These are phyloP conservation scores for Tyrophagus putrescentiae DNA, from an alignment of 1,140 invertebrate genomes.

Conservation along the genomic window DNA sequence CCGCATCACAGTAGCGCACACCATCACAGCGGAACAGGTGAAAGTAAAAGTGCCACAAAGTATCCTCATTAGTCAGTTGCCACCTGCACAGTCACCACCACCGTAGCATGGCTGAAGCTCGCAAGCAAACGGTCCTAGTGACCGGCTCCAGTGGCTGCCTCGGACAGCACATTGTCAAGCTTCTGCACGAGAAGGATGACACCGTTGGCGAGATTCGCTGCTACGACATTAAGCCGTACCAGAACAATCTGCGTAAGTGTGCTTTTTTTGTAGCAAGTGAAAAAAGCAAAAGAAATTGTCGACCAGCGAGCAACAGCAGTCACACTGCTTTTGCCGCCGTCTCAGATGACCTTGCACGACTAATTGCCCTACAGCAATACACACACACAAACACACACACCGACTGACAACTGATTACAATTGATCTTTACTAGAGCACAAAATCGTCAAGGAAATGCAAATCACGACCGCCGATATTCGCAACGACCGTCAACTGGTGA, in stretches of 20 bases:
- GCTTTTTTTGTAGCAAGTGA: too few species aligned
- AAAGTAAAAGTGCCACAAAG: too few species aligned
- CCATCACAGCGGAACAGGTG: too few species aligned
- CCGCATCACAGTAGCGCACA: too few species aligned
- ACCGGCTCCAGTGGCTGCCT: constrained; percentile 48
- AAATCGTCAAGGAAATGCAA: constrained; percentile 31
- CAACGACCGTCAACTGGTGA: constrained; percentile 30
- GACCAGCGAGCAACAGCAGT: too few species aligned
- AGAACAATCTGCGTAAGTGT: constrained; percentile 38
- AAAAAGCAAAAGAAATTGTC: too few species aligned
- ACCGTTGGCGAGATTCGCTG: constrained; percentile 44
- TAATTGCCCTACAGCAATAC: background rate
- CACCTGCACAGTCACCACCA: too few species aligned
- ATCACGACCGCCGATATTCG: constrained; percentile 39
- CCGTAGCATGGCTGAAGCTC: background rate
- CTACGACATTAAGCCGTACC: constrained; percentile 42
- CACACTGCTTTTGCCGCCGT: background rate
- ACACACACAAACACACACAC: background rate
- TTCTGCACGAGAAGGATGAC: constrained; percentile 39
- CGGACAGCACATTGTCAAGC: constrained; percentile 46
- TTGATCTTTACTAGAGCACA: constrained; percentile 24
- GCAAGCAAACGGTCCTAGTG: constrained; percentile 27
- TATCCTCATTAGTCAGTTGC: too few species aligned
- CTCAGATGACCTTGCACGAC: background rate
- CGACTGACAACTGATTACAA: background rate